Evolutionary conservation across 2,888 invertebrate genomes (phyloP).

Genomic region (Laspeyria flexula): DNA sequence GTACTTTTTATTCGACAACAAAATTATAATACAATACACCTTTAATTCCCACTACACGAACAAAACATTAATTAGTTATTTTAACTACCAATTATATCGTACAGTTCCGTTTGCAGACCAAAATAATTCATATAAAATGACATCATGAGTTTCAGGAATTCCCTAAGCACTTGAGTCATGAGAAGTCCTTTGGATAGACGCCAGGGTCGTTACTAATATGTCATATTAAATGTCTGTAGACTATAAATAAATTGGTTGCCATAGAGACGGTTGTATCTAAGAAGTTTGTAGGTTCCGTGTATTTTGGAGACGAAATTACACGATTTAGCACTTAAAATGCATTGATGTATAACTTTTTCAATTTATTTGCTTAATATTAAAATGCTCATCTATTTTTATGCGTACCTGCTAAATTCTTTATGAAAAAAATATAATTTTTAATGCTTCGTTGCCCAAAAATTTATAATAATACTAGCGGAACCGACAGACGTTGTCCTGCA

Average conservation of each 20-base stretch:
- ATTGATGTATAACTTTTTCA: no score
- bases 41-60: background rate
- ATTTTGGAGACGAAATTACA: no score
- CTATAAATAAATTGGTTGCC: slow-evolving; percentile 2
- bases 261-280: background rate
- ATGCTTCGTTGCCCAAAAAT: no score
- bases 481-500: no score
- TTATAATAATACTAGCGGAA: no score
- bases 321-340: no score
- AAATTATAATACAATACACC: background rate
- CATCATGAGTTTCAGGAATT: slow-evolving; percentile 35
- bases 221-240: slow-evolving; percentile 7
- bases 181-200: slow-evolving; percentile 37
- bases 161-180: slow-evolving; percentile 35
- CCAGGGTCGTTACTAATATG: slow-evolving; percentile 36
- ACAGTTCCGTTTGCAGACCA: background rate
- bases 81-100: background rate
- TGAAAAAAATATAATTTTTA: no score
- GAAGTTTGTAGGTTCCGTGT: no score
- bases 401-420: no score
- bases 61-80: slow-evolving; percentile 1
- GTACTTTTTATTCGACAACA: background rate
- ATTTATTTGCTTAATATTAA: no score
- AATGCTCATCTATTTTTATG: no score
- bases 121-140: slow-evolving; percentile 1